Evolutionary conservation across 1,140 invertebrate genomes (phyloP).

Genomic region (Euura lappo): DNA sequence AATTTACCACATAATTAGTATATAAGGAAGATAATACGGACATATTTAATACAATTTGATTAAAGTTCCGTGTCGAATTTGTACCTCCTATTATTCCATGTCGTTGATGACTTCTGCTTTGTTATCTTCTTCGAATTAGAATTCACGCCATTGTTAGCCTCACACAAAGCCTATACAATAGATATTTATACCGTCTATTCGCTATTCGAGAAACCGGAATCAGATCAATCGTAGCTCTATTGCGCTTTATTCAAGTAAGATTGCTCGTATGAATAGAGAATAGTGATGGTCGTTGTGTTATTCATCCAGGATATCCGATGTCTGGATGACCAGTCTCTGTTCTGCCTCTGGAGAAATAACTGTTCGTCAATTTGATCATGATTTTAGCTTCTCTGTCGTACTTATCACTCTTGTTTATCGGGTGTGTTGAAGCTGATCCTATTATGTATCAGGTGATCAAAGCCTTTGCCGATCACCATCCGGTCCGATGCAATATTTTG

Average conservation of each 20-base stretch:
- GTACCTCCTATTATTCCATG: no score
- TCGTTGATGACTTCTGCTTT: background rate
- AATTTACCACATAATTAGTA: conserved; percentile 9
- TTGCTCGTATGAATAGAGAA: background rate
- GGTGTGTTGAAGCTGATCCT: background rate
- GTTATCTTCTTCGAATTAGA: background rate
- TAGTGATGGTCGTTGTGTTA: background rate
- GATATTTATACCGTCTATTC: no score
- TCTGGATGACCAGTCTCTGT: background rate
- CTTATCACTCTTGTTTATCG: conserved; percentile 4
- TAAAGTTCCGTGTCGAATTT: no score
- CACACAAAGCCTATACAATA: background rate
- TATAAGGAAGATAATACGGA: no score
- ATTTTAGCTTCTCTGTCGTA: background rate
- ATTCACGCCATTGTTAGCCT: background rate
- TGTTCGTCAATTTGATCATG: background rate
- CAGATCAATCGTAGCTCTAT: background rate
- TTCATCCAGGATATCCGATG: background rate
- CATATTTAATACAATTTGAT: no score
- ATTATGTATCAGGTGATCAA: background rate
- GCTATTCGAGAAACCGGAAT: background rate
- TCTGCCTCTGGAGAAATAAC: background rate
- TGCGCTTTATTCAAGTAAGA: background rate
- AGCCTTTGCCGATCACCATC: background rate
- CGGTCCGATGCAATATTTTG: background rate